Evolutionary conservation across 2,797 vertebrate species (phyloP), one percentile per base, ranked within the genome.

Genomic region (Lates japonicus): DNA sequence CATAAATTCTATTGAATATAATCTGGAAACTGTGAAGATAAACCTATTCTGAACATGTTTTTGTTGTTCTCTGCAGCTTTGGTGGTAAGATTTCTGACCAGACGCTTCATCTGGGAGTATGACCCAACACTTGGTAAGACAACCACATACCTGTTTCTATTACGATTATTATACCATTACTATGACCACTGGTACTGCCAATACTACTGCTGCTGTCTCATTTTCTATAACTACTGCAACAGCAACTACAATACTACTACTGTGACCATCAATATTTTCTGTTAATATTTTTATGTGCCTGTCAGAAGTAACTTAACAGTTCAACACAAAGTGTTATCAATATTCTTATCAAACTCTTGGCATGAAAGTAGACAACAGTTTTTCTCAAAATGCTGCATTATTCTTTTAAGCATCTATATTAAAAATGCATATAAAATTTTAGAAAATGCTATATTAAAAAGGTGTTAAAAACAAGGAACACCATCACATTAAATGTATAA

Each of bases 31-130:
- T 8, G 51, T 20, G 11, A 39, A 54, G 12, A 60, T 3, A 5
- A 58, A 54, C 29, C 19, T 25, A 52, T 76, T 60, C 71, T 87
- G 42, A 87, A 60, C 29, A 20, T 74, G 31, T 64, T 69, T 31
- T 46, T 79, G 25, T 83, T 75, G 54, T 92, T 82, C 46, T 92
- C 85, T 83, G 39, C 95, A 99, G 98, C 98, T 78, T 93, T 99
- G 29, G 97, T 99, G 42, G 98, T 99, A 90, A 96, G 98, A 78
- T 97, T 99, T 90, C 95, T 99, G 94, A 99, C 98, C 79, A 97
- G 97, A 88, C 90, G 98, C 10, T 99, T 99, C 95, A 99, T 99
- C 96, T 99, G 98, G 98, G 98, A 99, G 89, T 99, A 99, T 0
- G 98, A 99, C 79, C 98, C 98, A 0, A 99, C 98, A 0, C 96